Base-by-base conservation (phyloP, 1,140 invertebrate genomes). In the Rhopalosiphum maidis region DNA sequence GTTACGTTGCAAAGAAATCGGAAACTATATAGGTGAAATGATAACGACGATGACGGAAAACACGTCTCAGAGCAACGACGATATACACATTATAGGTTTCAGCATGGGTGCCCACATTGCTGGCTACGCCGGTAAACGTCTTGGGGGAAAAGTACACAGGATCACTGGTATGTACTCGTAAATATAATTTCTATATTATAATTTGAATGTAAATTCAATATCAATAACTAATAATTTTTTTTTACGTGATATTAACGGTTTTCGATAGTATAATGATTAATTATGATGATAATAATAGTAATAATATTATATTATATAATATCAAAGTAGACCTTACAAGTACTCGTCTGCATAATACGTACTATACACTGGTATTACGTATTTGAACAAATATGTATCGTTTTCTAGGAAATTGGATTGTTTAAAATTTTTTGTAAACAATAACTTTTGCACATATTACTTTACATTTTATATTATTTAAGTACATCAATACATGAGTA, bases 71-170 rank as follows among this genome's bases (percentile, higher is more conserved):
- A 94, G 95, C 0, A 94, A 96, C 15, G 95, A 96, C 37, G 96
- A 96, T 41, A 95, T 98, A 86, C 98, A 99, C 95, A 95, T 99
- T 68, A 97, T 99, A 94, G 98, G 98, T 2, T 99, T 99, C 95
- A 99, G 98, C 95, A 95, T 99, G 86, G 98, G 98, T 0, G 98
- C 98, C 0, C 98, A 99, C 94, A 97, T 98, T 0, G 97, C 98
- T 0, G 98, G 98, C 0, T 98, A 98, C 94, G 97, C 97, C 9
- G 98, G 98, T 4, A 97, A 97, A 94, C 94, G 93, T 25, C 94
- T 96, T 92, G 25, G 43, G 11, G 77, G 68, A n/a, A 83, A n/a
- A 43, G 11, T 93, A 9, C 8, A 37, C 11, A 82, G 91, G 48
- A 93, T 93, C n/a, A 93, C 91, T 41, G 91, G 91, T 93, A 93